These are phyloP conservation scores for Caranx ignobilis DNA, from an alignment of 2,113 vertebrate species.

Conservation along the genomic window DNA sequence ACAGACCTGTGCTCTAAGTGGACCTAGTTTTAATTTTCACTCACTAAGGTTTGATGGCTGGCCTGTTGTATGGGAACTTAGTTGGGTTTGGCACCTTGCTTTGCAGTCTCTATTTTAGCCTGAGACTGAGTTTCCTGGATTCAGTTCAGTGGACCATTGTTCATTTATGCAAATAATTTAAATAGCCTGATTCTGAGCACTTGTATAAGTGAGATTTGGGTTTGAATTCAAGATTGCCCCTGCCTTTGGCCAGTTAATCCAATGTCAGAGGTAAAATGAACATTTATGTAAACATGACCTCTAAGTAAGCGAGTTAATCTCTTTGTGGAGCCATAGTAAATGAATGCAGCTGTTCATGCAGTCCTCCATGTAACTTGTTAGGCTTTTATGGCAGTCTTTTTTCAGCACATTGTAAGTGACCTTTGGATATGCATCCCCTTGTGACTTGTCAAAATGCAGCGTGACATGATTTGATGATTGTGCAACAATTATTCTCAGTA, in stretches of 20 bases:
- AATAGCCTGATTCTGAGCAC: background rate
- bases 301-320: background rate
- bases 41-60: background rate
- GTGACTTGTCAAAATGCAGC: slow-evolving; percentile 24
- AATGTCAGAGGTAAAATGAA: background rate
- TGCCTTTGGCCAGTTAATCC: background rate
- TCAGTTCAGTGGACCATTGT: background rate
- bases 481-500: background rate
- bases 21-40: background rate
- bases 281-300: background rate
- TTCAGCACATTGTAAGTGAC: slow-evolving; percentile 33
- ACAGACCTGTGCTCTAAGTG: background rate
- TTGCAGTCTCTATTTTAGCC: background rate
- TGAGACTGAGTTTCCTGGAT: background rate
- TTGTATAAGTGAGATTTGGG: background rate
- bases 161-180: background rate
- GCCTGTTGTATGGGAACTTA: background rate
- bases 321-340: background rate
- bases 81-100: background rate
- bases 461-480: slow-evolving; percentile 4
- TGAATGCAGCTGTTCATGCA: background rate
- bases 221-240: background rate
- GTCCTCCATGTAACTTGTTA: slow-evolving; percentile 42
- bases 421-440: slow-evolving; percentile 57
- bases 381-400: slow-evolving; percentile 41